A percentile compares a stretch with the other conserved stretches of the same genome.
These are phyloP conservation scores for Zaprionus bogoriensis DNA, from an alignment of 2,888 invertebrate species.

Conservation along the genomic window DNA sequence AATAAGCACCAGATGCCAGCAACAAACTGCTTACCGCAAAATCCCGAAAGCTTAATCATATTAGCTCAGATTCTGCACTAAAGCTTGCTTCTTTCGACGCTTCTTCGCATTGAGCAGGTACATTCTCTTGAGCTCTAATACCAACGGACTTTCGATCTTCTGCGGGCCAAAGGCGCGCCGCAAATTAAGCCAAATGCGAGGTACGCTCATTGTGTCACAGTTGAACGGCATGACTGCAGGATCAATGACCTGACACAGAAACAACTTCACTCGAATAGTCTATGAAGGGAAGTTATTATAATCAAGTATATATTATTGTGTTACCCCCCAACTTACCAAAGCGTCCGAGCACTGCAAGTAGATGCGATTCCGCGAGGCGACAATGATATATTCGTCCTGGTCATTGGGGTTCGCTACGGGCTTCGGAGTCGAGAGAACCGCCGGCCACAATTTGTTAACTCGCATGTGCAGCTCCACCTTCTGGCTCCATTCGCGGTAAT, in stretches of 20 bases:
- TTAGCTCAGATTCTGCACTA: background rate
- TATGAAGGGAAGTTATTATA: background rate
- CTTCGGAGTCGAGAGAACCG: constrained; percentile 20
- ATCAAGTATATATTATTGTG: no score
- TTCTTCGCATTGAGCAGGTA: background rate
- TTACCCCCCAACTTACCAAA: no score
- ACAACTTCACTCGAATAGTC: background rate
- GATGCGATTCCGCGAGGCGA: constrained; percentile 16
- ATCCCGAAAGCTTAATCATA: background rate
- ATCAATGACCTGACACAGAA: background rate
- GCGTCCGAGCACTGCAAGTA: constrained; percentile 6
- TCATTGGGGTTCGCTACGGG: background rate
- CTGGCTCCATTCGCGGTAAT: constrained; percentile 40
- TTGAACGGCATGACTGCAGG: background rate
- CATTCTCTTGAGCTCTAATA: background rate
- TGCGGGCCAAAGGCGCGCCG: background rate
- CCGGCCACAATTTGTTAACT: constrained; percentile 13
- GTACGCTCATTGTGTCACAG: background rate
- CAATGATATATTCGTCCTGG: background rate
- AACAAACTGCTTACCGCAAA: no score
- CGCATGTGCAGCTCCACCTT: constrained; percentile 38
- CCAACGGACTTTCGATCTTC: background rate
- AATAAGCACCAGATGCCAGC: background rate
- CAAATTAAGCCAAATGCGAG: background rate
- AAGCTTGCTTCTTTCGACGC: background rate